Evolutionary conservation across 2,888 invertebrate genomes (phyloP), one percentile per base, ranked within the genome.

Genomic region (Periphyllus acericola): DNA sequence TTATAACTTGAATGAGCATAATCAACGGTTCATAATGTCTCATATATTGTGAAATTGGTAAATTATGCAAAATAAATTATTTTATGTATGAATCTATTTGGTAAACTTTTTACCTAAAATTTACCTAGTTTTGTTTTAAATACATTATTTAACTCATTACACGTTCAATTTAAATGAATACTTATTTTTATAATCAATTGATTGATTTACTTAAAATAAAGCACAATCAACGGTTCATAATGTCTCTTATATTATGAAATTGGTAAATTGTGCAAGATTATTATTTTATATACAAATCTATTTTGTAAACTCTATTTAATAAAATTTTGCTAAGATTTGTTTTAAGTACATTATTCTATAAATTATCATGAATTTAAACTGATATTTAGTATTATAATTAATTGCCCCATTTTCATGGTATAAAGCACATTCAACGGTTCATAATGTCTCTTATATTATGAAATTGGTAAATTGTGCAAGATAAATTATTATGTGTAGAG

Each of bases 381-480:
- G 9, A 9, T 46, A 46, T 46, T 46, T 14, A 46, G 11, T 46
- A 14, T 1, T 14, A 1, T 46, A 46, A 1, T 14, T 46, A 14
- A 14, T 46, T 66, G 19, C 29, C 14, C 21, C 17, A 4, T 71
- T 71, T 34, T 25, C n/a, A 68, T 46, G 11, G 3, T 9, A 25
- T 46, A 29, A 55, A 83, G 40, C 83, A 83, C 32, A 83, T 76
- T 83, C 75, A 75, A 83, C 32, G 66, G 75, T 76, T 36, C 66
- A 40, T 72, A 32, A 80, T 87, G 60, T 80, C 29, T 40, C 11
- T 6, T 88, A 81, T 76, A 1, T 52, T 55, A 55, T 89, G 76
- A n/a, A 74, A 86, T 89, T 87, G 89, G 89, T 89, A 89, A 81
- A 89, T 86, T 89, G 80, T 89, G 89, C 89, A 32, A 89, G 55